phyloP scores from a whole-genome alignment of 2,888 invertebrate species.

The Siphlonurus alternatus region DNA sequence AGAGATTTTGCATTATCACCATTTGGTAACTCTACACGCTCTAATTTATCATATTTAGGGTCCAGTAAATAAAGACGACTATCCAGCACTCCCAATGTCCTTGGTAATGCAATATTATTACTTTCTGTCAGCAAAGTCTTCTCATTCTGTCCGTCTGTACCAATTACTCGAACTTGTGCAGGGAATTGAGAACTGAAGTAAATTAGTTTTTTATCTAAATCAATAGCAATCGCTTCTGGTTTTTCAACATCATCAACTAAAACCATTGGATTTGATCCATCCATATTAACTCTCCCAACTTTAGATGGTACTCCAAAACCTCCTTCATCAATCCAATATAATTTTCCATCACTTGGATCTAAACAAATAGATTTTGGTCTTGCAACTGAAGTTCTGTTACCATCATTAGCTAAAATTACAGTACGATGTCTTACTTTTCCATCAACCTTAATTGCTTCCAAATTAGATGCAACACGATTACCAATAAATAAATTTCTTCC shows the following conservation, averaged over 20 bases:
- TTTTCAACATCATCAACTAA: conserved; percentile 50
- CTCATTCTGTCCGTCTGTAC: conserved; percentile 51
- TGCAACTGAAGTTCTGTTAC: conserved; percentile 67
- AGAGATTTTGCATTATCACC: conserved; percentile 60
- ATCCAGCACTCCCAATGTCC: conserved; percentile 65
- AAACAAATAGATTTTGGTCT: conserved; percentile 74
- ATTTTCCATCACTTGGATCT: conserved; percentile 83
- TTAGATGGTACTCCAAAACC: conserved; percentile 78
- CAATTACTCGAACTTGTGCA: conserved; percentile 47
- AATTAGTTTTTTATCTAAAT: conserved; percentile 59
- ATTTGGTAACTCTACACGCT: conserved; percentile 62
- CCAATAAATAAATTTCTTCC: conserved; percentile 89
- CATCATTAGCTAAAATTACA: conserved; percentile 78
- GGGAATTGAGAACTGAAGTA: conserved; percentile 78
- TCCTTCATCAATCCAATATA: conserved; percentile 95
- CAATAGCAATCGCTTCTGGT: conserved; percentile 75
- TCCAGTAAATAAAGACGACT: conserved; percentile 75
- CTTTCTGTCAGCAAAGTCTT: conserved; percentile 45
- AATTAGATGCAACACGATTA: conserved; percentile 74
- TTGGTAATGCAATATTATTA: conserved; percentile 59
- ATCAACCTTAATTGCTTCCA: conserved; percentile 75
- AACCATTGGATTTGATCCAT: conserved; percentile 63
- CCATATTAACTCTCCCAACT: conserved; percentile 84
- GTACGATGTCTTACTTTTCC: conserved; percentile 69
- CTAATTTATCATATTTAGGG: conserved; percentile 74